Percentiles rank a stretch among this genome's conserved stretches.
phyloP scores from a whole-genome alignment of 2,113 vertebrate species.

The Poicephalus meyeri region DNA sequence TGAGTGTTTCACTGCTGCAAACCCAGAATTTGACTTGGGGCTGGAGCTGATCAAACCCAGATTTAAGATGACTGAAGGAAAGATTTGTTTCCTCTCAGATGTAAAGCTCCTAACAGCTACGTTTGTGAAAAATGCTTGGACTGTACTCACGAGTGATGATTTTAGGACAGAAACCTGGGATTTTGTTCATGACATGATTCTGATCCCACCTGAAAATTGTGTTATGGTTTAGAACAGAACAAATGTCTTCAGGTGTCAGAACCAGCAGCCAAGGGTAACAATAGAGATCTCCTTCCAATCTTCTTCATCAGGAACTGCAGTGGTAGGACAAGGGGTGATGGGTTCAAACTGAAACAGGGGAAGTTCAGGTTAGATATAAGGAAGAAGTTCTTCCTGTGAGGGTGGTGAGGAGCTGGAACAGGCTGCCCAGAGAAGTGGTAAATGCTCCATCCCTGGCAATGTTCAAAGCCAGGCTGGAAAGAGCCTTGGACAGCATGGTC shows the following conservation, averaged over 20 bases:
- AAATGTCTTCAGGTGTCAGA: background rate
- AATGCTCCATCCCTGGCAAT: background rate
- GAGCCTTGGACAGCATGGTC: background rate
- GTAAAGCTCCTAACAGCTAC: background rate
- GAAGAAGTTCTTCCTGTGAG: background rate
- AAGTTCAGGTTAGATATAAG: background rate
- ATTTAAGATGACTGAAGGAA: background rate
- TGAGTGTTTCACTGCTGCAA: background rate
- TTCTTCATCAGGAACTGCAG: background rate
- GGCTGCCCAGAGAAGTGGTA: background rate
- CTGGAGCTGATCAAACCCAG: background rate
- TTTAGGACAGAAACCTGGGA: background rate
- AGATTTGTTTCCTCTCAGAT: background rate
- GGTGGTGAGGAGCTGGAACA: accelerated
- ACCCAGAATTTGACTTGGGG: background rate
- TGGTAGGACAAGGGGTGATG: background rate
- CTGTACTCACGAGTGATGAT: background rate
- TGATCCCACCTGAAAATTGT: background rate
- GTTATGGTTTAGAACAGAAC: background rate
- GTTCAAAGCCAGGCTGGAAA: background rate
- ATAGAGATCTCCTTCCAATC: background rate
- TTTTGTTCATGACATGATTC: background rate
- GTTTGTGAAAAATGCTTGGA: background rate
- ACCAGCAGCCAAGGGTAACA: background rate
- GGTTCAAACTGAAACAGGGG: background rate